These are phyloP conservation scores for Holacanthus passer DNA, from an alignment of 2,113 vertebrate species.

Conservation along the genomic window DNA sequence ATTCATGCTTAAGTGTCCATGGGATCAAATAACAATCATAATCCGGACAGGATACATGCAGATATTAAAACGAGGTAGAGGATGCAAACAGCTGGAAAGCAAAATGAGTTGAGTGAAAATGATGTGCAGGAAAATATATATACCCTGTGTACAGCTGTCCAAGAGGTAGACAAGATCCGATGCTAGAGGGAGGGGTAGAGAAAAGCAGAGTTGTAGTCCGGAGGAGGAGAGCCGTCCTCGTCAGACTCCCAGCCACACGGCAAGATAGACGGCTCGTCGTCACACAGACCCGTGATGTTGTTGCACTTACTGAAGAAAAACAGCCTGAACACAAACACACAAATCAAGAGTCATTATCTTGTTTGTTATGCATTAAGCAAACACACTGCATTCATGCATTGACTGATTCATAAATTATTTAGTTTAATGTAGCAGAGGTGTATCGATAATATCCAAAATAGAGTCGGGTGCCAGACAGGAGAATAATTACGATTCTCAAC, in stretches of 20 bases:
- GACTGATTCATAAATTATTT: neutral
- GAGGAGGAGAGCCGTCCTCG: constrained; percentile 66
- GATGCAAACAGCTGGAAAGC: constrained; percentile 7
- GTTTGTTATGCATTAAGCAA: neutral
- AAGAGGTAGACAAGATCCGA: neutral
- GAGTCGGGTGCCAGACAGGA: too few species aligned
- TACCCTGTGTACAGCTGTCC: constrained; percentile 20
- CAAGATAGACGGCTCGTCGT: constrained; percentile 44
- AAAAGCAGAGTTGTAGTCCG: constrained; percentile 83
- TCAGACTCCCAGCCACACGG: constrained; percentile 65
- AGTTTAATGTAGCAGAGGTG: too few species aligned
- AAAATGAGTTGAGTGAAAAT: neutral
- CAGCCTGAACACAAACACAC: constrained; percentile 62
- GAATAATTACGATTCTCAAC: too few species aligned
- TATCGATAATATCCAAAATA: too few species aligned
- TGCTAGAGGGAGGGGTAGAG: constrained; percentile 82
- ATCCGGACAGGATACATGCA: too few species aligned
- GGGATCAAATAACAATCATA: too few species aligned
- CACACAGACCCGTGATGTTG: constrained; percentile 39
- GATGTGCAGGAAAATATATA: neutral
- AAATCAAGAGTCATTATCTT: neutral
- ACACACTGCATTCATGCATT: neutral
- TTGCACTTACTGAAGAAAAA: constrained; percentile 64
- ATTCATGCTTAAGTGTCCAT: too few species aligned
- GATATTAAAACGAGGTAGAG: constrained; percentile 43